phyloP scores from a whole-genome alignment of 2,888 invertebrate species.

The Zele albiditarsus region DNA sequence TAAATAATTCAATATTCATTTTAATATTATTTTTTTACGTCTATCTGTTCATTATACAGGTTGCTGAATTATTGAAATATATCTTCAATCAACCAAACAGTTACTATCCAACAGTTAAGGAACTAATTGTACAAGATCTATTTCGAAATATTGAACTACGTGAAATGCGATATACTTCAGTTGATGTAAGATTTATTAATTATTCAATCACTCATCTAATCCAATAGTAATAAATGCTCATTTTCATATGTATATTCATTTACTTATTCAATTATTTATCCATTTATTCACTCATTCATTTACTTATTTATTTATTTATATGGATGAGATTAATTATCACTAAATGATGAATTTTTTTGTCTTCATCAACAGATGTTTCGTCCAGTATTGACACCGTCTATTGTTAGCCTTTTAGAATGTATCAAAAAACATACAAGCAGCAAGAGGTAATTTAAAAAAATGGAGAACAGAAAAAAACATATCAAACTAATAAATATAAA shows the following conservation, averaged over 20 bases:
- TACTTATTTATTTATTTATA: not conserved
- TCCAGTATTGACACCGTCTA: constrained; percentile 67
- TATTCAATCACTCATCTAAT: not conserved
- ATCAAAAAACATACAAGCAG: constrained; percentile 64
- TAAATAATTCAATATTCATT: too few relatives aligned
- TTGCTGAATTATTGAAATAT: constrained; percentile 84
- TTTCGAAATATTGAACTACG: constrained; percentile 91
- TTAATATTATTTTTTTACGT: not conserved
- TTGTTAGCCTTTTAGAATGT: constrained; percentile 66
- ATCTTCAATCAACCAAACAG: constrained; percentile 83
- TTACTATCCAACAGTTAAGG: constrained; percentile 84
- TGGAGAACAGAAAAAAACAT: not conserved
- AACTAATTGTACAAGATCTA: constrained; percentile 86
- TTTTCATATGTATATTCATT: too few relatives aligned
- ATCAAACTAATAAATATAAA: not conserved
- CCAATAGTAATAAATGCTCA: too few relatives aligned
- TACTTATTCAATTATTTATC: too few relatives aligned
- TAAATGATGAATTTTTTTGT: constrained; percentile 16
- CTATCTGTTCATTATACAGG: constrained; percentile 73
- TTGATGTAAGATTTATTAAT: constrained; percentile 23
- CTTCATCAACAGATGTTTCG: constrained; percentile 66
- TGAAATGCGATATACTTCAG: constrained; percentile 88
- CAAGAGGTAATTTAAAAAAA: constrained; percentile 60
- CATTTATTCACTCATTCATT: not conserved
- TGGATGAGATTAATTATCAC: not conserved